Conservation (phyloP, 2,888 invertebrate species). For the Phaonia tiefii region DNA sequence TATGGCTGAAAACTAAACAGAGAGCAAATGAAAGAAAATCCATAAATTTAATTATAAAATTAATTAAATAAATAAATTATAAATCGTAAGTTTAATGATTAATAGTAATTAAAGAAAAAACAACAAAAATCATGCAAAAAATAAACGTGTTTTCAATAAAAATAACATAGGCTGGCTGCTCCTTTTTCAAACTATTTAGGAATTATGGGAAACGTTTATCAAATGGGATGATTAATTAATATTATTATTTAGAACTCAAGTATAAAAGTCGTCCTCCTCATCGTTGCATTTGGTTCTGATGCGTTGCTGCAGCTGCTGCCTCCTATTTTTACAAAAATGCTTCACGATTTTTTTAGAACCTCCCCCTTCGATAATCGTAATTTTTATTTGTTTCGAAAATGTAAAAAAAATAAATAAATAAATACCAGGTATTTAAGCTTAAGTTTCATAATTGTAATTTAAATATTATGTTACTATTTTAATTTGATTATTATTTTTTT, state of each 20-base stretch:
- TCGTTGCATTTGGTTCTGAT: not conserved
- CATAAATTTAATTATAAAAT: constrained; percentile 65
- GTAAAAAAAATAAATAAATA: no score
- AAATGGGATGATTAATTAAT: no score
- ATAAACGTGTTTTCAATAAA: constrained; percentile 67
- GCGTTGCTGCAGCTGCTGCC: constrained; percentile 28
- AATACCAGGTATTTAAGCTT: constrained; percentile 63
- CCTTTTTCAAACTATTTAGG: constrained; percentile 7
- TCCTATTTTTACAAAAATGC: constrained; percentile 67
- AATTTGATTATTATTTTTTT: constrained; percentile 1
- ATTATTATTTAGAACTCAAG: no score
- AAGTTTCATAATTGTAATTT: not conserved
- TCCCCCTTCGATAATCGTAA: constrained; percentile 20
- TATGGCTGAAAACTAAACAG: constrained; percentile 59
- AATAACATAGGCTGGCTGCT: constrained; percentile 45
- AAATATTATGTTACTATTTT: constrained; percentile 1
- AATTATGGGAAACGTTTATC: constrained; percentile 7
- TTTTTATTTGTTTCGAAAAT: constrained; percentile 19
- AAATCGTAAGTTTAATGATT: constrained; percentile 68
- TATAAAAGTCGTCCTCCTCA: not conserved
- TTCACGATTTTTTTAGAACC: constrained; percentile 70
- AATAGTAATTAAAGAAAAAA: constrained; percentile 65
- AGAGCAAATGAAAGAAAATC: constrained; percentile 40
- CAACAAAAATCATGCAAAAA: constrained; percentile 64
- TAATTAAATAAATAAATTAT: constrained; percentile 68